Conservation (phyloP, 1,140 invertebrate species). For the Hyposmocoma kahamanoa region DNA sequence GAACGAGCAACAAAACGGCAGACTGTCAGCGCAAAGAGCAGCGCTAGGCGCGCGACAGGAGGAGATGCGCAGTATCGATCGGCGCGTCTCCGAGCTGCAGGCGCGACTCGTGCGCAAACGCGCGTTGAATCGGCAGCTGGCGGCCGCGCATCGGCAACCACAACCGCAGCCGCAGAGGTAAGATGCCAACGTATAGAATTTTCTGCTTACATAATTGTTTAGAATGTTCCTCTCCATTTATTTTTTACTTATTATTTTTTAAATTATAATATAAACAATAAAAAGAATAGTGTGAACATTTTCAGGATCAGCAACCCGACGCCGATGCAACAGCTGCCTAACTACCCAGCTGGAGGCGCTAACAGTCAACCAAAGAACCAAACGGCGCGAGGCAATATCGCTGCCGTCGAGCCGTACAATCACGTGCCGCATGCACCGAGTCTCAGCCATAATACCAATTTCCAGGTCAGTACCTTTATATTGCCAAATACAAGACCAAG, state of each 20-base stretch:
- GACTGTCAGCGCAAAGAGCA: constrained; percentile 89
- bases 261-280: too few relatives aligned
- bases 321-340: constrained; percentile 64
- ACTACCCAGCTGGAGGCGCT: constrained; percentile 46
- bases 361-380: constrained; percentile 65
- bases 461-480: too few relatives aligned
- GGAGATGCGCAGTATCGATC: constrained; percentile 93
- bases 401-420: constrained; percentile 92
- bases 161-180: constrained; percentile 37
- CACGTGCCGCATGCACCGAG: constrained; percentile 83
- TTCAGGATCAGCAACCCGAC: constrained; percentile 58
- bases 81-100: constrained; percentile 93
- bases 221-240: too few relatives aligned
- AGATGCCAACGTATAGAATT: too few relatives aligned
- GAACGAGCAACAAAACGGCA: constrained; percentile 93
- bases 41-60: constrained; percentile 89
- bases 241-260: too few relatives aligned
- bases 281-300: constrained; percentile 4
- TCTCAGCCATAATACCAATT: constrained; percentile 69
- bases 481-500: too few relatives aligned
- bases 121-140: constrained; percentile 88
- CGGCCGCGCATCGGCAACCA: constrained; percentile 79
- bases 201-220: too few relatives aligned
- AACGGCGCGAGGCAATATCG: constrained; percentile 81
- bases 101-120: constrained; percentile 91